Percentiles rank a stretch among this genome's conserved stretches.
Conservation (phyloP, 1,140 invertebrate genomes). For the Drosophila obscura region DNA sequence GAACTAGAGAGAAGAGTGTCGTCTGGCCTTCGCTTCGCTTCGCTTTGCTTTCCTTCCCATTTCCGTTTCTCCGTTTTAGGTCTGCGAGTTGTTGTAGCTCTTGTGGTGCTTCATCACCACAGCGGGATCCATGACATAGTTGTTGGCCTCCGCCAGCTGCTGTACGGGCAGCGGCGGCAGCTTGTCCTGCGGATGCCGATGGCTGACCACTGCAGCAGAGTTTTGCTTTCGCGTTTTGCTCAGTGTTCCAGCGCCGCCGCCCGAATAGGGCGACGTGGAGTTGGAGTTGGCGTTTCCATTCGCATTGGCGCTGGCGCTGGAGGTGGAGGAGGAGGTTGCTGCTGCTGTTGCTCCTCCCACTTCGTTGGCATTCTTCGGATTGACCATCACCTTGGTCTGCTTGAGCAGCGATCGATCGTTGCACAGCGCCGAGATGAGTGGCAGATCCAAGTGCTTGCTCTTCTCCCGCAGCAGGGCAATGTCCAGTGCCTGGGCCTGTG, state of each 20-base stretch:
- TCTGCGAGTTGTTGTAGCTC: constrained; percentile 72
- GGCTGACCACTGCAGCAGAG: constrained; percentile 83
- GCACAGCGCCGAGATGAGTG: constrained; percentile 94
- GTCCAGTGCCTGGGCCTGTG: constrained; percentile 85
- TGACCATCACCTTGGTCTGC: constrained; percentile 92
- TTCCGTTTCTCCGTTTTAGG: constrained; percentile 41
- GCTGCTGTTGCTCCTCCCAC: constrained; percentile 17
- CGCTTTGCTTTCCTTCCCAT: constrained; percentile 1
- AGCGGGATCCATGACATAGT: constrained; percentile 83
- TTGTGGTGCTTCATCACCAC: constrained; percentile 76
- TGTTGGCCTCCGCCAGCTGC: constrained; percentile 81
- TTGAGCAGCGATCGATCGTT: constrained; percentile 93
- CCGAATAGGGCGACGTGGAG: neutral
- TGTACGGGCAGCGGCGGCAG: constrained; percentile 83
- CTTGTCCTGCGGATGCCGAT: constrained; percentile 86
- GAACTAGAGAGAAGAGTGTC: constrained; percentile 70
- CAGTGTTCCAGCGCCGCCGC: constrained; percentile 77
- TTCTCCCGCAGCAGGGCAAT: constrained; percentile 92
- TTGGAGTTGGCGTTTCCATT: constrained; percentile 19
- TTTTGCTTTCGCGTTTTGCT: constrained; percentile 85
- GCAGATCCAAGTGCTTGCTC: constrained; percentile 93
- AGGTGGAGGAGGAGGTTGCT: neutral
- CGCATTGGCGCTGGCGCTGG: neutral
- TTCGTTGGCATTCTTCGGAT: constrained; percentile 85
- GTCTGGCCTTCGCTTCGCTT: constrained; percentile 19